Base-by-base conservation (phyloP, 2,797 vertebrate species). In the Chrosomus eos region DNA sequence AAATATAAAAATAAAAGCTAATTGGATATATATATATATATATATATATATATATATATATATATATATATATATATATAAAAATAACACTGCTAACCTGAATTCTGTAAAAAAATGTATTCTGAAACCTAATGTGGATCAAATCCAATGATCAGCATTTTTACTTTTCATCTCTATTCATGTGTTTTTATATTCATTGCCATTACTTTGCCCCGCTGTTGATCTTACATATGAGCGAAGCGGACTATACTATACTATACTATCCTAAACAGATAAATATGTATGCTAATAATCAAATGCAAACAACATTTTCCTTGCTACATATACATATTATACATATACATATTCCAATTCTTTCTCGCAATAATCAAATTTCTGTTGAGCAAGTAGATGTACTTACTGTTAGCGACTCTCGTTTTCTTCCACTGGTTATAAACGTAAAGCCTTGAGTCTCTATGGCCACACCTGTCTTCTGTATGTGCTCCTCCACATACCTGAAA, bases 391-490 rank as follows among this genome's bases (percentile, higher is more conserved):
- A 71, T 51, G 51, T 26, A 90, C 95, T 93, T 92, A 96, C 95
- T 62, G 94, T 96, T 89, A 96, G 77, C 0, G 95, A 96, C 89
- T 96, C 96, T 90, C 95, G 94, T 90, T 95, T 96, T 43, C 95
- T 94, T 14, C 95, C 95, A 31, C 95, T 96, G 55, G 95, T 96
- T 87, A 96, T 92, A 87, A 96, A 96, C 0, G 95, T 95, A 81
- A 96, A 96, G 0, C 95, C 96, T 89, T 96, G 95, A 0, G 95
- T 96, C 92, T 96, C 95, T 53, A 96, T 96, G 89, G 95, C 95
- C 7, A 96, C 95, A 0, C 96, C 96, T 0, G 95, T 93, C 92
- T 95, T 96, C 92, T 96, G 95, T 84, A 96, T 95, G 90, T 96
- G 95, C 89, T 96, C 95, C 84, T 96, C 95, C n/a, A 94, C 92